Conservation (phyloP, 1,140 invertebrate genomes). For the Drosophila albomicans region DNA sequence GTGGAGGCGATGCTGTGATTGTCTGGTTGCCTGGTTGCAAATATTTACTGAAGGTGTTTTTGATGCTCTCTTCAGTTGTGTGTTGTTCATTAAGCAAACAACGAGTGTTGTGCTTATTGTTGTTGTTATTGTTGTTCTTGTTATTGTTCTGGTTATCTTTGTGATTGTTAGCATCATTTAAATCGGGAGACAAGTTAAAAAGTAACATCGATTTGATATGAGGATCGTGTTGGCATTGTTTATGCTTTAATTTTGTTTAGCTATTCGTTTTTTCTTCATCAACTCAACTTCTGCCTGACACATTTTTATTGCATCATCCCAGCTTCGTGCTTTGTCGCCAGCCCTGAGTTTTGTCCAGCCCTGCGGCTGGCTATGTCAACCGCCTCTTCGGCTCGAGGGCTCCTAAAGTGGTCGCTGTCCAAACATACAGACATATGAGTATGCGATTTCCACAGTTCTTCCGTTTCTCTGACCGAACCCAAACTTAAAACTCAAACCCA, state of each 20-base stretch:
- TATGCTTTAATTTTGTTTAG: conserved; percentile 7
- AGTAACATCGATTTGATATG: neutral
- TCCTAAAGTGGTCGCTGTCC: conserved; percentile 2
- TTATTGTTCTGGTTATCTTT: conserved; percentile 10
- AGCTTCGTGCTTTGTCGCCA: too few relatives aligned
- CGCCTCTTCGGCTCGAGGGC: neutral
- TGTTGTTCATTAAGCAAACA: conserved; percentile 74
- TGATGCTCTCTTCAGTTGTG: conserved; percentile 35
- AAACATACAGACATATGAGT: conserved; percentile 21
- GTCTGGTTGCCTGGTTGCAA: conserved; percentile 24
- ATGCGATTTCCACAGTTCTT: conserved; percentile 42
- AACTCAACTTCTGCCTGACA: neutral
- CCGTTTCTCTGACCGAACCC: neutral
- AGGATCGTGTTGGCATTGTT: conserved; percentile 36
- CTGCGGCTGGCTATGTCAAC: too few relatives aligned
- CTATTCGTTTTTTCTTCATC: neutral
- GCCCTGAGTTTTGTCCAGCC: neutral
- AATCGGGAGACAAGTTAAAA: conserved; percentile 64
- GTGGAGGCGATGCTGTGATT: neutral
- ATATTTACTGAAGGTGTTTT: conserved; percentile 70
- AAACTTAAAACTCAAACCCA: conserved; percentile 3
- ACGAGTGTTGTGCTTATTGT: conserved; percentile 23
- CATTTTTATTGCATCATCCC: too few relatives aligned
- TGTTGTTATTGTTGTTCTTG: conserved; percentile 13
- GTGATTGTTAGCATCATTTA: conserved; percentile 55